Evolutionary conservation across 2,797 vertebrate genomes (phyloP).

Genomic region (Hydrophis major): DNA sequence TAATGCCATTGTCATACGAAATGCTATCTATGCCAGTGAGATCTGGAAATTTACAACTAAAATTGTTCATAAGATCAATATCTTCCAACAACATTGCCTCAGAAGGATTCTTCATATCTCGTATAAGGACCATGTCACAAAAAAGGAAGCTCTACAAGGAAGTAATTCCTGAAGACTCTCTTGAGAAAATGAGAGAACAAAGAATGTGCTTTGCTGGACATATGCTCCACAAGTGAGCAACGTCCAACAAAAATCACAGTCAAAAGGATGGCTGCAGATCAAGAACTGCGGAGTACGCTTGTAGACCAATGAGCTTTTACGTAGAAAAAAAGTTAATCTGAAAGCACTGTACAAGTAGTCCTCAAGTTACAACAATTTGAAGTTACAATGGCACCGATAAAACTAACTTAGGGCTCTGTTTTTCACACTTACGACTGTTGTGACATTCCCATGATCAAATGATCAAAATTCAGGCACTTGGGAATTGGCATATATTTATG

Average conservation of each 20-base stretch:
- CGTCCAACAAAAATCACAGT: not conserved
- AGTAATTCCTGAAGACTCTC: not conserved
- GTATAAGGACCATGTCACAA: not conserved
- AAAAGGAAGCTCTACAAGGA: not conserved
- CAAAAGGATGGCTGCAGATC: not conserved
- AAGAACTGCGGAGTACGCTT: not conserved
- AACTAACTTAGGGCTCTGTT: not conserved
- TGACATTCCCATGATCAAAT: not conserved
- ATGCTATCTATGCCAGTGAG: not conserved
- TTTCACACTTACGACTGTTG: not conserved
- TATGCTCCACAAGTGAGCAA: not conserved
- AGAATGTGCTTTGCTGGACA: not conserved
- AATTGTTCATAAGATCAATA: not conserved
- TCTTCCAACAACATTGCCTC: not conserved
- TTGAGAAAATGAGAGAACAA: not conserved
- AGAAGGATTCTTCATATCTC: not conserved
- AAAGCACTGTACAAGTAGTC: not conserved
- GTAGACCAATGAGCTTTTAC: not conserved
- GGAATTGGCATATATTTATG: not conserved
- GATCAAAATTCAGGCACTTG: not conserved
- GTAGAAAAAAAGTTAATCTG: not conserved
- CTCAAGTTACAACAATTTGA: not conserved
- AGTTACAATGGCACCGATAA: not conserved
- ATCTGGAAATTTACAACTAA: not conserved
- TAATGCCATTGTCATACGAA: not conserved